A percentile compares a stretch with the other conserved stretches of the same genome.
phyloP scores from a whole-genome alignment of 35 echinoderm and acorn worm genomes.

The Holothuria glaberrima region DNA sequence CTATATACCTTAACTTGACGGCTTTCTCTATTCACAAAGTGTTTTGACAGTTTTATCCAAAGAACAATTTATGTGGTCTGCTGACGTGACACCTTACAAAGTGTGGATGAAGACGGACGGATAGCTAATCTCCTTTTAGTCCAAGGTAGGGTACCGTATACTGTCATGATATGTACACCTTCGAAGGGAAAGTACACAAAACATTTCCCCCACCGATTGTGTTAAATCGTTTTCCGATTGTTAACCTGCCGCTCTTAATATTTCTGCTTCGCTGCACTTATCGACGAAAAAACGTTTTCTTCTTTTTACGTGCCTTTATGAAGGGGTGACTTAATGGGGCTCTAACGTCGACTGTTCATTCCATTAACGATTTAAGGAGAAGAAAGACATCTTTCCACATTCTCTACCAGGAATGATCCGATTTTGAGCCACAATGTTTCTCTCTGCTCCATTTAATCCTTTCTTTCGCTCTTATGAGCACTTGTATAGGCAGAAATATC shows the following conservation, averaged over 20 bases:
- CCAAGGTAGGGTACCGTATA: not conserved
- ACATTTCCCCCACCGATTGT: not conserved
- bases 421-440: not conserved
- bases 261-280: conserved; percentile 24
- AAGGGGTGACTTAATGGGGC: not conserved
- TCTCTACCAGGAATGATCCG: not conserved
- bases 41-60: not conserved
- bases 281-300: not conserved
- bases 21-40: not conserved
- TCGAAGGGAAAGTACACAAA: not conserved
- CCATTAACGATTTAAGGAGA: not conserved
- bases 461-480: not conserved
- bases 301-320: not conserved
- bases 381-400: not conserved
- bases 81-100: not conserved
- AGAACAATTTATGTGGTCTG: not conserved
- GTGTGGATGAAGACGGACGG: not conserved
- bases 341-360: not conserved
- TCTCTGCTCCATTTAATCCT: not conserved
- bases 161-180: not conserved
- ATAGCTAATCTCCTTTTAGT: not conserved
- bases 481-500: too few relatives aligned
- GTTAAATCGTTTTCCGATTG: not conserved
- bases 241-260: not conserved
- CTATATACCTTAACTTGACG: too few relatives aligned